Percentiles rank a stretch among this genome's conserved stretches.
Evolutionary conservation across 2,888 invertebrate species (phyloP).

Genomic region (Dioctria rufipes): DNA sequence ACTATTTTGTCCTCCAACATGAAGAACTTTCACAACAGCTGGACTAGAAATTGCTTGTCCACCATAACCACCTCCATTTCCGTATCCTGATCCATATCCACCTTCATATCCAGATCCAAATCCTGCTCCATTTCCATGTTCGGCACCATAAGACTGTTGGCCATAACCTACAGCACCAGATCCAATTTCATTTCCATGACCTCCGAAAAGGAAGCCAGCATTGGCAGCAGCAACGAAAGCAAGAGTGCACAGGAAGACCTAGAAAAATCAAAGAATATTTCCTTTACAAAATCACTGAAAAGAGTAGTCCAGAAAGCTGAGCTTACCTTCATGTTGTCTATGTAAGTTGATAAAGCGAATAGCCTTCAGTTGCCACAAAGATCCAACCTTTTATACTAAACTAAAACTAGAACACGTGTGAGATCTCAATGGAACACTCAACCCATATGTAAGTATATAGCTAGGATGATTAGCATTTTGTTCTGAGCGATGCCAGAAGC

Average conservation of each 20-base stretch:
- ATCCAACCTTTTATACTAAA: too few relatives aligned
- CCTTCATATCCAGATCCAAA: background rate
- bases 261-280: background rate
- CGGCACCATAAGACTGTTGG: too few relatives aligned
- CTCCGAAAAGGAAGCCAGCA: conserved; percentile 28
- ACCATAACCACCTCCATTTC: background rate
- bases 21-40: background rate
- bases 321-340: conserved; percentile 7
- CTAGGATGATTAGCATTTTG: too few relatives aligned
- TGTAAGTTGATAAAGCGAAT: background rate
- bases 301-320: background rate
- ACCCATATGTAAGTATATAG: too few relatives aligned
- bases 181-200: background rate
- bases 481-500: too few relatives aligned
- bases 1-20: background rate
- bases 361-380: too few relatives aligned
- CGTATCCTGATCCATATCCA: background rate
- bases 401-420: too few relatives aligned
- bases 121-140: background rate
- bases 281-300: background rate
- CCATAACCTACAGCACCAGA: background rate
- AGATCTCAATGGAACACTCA: too few relatives aligned
- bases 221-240: conserved; percentile 12
- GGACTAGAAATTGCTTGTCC: background rate
- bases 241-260: conserved; percentile 24